Evolutionary conservation across 2,888 invertebrate species (phyloP).

Genomic region (Meganola albula): DNA sequence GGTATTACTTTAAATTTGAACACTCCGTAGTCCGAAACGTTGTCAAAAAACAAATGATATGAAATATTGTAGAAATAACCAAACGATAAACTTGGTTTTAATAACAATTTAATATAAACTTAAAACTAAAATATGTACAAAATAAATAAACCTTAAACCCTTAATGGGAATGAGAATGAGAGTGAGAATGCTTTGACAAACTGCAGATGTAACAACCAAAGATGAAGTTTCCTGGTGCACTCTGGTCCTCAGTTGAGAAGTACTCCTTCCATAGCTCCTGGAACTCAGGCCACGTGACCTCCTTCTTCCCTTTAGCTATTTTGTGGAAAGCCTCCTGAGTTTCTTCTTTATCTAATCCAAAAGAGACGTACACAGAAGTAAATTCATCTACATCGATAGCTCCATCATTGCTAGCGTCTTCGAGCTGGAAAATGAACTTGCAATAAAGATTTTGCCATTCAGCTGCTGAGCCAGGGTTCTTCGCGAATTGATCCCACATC

Average conservation of each 20-base stretch:
- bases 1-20: no score
- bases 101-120: not conserved
- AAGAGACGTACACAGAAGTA: slow-evolving; percentile 86
- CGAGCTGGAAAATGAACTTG: slow-evolving; percentile 91
- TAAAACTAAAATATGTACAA: not conserved
- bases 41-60: no score
- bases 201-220: slow-evolving; percentile 66
- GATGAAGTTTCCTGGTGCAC: slow-evolving; percentile 90
- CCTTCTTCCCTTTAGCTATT: slow-evolving; percentile 85
- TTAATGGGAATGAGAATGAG: slow-evolving; percentile 17
- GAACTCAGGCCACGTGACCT: slow-evolving; percentile 86
- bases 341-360: slow-evolving; percentile 85
- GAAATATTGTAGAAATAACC: no score
- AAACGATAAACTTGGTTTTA: no score
- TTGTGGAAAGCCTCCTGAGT: slow-evolving; percentile 87
- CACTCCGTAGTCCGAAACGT: no score
- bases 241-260: slow-evolving; percentile 86
- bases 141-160: slow-evolving; percentile 1
- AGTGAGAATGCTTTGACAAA: slow-evolving; percentile 29
- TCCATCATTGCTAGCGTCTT: slow-evolving; percentile 89
- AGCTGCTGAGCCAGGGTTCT: slow-evolving; percentile 83
- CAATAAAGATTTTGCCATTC: slow-evolving; percentile 92
- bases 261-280: slow-evolving; percentile 90
- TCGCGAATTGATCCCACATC: slow-evolving; percentile 90
- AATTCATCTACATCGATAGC: slow-evolving; percentile 89